Evolutionary conservation across 2,888 invertebrate species (phyloP), one percentile per base, ranked within the genome.

Genomic region (Callinectes sapidus): DNA sequence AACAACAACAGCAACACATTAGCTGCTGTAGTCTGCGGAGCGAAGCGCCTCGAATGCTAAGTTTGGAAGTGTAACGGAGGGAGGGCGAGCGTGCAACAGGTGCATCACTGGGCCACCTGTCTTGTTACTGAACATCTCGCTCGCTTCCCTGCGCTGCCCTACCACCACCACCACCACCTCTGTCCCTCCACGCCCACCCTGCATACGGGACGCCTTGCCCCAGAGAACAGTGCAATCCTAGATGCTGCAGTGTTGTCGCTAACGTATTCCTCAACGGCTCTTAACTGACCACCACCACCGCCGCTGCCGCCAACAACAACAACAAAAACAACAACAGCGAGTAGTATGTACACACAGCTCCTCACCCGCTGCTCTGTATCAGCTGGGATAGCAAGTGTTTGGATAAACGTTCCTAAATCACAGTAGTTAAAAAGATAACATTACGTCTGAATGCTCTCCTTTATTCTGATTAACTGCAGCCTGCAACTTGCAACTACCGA

Each of bases 331-430:
- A 71, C 71, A 71, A 71, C 28, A 71, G 14, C 16, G 16, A 81
- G 32, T 14, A 81, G 81, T 32, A n/a, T 28, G 81, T 35, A 81
- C 81, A 81, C 81, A 81, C 81, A 32, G 81, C 81, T n/a, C 28
- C 32, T 10, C 32, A 32, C 14, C 32, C 14, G 32, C 35, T 32
- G 35, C 35, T 35, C 35, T 81, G 23, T 81, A 81, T 81, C 81
- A 81, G 81, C 81, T 81, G 81, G 81, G 81, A 81, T 81, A 81
- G 32, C 81, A 81, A 35, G 18, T 81, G 81, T 81, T 81, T 81
- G 81, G 81, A 81, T 35, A 81, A 81, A 81, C 81, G 35, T 81
- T 35, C 81, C 81, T 81, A 81, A 81, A 81, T 81, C 81, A 81
- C 81, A 35, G n/a, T 32, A 16, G 81, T 81, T 23, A 35, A 81